phyloP scores from a whole-genome alignment of 2,113 vertebrate genomes.

The Alouatta palliata region DNA sequence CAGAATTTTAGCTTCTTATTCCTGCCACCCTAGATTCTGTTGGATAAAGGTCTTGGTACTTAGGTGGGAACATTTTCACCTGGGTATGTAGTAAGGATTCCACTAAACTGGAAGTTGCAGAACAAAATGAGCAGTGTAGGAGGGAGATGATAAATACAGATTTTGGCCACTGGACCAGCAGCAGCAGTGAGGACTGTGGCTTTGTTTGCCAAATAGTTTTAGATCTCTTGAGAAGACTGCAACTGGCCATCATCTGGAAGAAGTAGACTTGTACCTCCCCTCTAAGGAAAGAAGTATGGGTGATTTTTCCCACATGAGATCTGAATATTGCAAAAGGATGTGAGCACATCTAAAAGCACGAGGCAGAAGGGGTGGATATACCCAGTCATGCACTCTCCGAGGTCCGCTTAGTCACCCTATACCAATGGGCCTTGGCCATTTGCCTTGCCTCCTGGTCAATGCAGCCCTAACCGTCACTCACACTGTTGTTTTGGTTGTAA shows the following conservation, averaged over 20 bases:
- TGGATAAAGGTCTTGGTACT: background rate
- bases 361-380: background rate
- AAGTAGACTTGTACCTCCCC: background rate
- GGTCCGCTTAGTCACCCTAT: background rate
- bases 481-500: background rate
- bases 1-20: background rate
- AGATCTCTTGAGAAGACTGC: background rate
- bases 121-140: too few species aligned
- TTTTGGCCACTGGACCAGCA: background rate
- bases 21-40: background rate
- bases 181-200: background rate
- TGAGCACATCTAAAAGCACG: background rate
- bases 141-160: background rate
- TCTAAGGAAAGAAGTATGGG: background rate
- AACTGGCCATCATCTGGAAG: background rate
- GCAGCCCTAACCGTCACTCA: background rate
- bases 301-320: background rate
- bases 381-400: background rate
- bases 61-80: background rate
- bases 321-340: background rate
- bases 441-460: background rate
- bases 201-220: background rate
- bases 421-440: background rate
- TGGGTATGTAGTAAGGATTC: background rate
- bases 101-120: background rate